A percentile compares a stretch with the other conserved stretches of the same genome.
Evolutionary conservation across 30 jellyfish, hydroid and myxozoan genomes (phyloP).

Genomic region (Chironex yamaguchii): DNA sequence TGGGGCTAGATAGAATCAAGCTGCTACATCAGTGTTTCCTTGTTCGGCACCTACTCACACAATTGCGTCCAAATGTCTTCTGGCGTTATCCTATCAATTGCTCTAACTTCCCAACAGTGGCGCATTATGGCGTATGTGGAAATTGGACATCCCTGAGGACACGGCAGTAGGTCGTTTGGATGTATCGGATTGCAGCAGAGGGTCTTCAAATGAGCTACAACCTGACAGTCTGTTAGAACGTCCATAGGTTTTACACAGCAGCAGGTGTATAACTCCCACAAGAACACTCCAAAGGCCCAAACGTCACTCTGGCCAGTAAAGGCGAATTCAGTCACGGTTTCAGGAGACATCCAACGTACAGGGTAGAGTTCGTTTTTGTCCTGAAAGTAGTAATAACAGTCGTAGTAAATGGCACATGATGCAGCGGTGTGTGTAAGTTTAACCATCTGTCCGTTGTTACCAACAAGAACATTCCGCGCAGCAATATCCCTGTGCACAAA

Average conservation of each 20-base stretch:
- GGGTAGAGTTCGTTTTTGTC: slow-evolving; percentile 73
- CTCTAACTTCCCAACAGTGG: slow-evolving; percentile 71
- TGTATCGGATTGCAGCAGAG: slow-evolving; percentile 30
- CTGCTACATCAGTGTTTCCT: no score
- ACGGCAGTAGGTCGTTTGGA: slow-evolving; percentile 61
- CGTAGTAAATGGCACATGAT: slow-evolving; percentile 81
- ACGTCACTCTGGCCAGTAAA: slow-evolving; percentile 71
- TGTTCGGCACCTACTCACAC: no score
- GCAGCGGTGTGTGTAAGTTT: slow-evolving; percentile 85
- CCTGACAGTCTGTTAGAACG: slow-evolving; percentile 56
- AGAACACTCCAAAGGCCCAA: slow-evolving; percentile 84
- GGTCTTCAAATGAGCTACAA: slow-evolving; percentile 49
- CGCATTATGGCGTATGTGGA: slow-evolving; percentile 59
- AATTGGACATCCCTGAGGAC: slow-evolving; percentile 75
- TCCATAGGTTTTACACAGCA: slow-evolving; percentile 72
- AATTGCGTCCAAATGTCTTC: slow-evolving; percentile 36
- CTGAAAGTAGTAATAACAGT: slow-evolving; percentile 74
- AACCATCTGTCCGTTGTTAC: slow-evolving; percentile 59
- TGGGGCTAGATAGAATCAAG: no score
- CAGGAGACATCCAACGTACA: slow-evolving; percentile 90
- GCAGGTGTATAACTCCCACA: slow-evolving; percentile 82
- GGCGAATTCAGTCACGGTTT: slow-evolving; percentile 41
- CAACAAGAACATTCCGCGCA: slow-evolving; percentile 71
- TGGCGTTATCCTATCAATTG: slow-evolving; percentile 63
- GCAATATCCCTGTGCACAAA: slow-evolving; percentile 77